Evolutionary conservation across 1,140 invertebrate genomes (phyloP), one percentile per base, ranked within the genome.

Genomic region (Aphelenchoides avenae): DNA sequence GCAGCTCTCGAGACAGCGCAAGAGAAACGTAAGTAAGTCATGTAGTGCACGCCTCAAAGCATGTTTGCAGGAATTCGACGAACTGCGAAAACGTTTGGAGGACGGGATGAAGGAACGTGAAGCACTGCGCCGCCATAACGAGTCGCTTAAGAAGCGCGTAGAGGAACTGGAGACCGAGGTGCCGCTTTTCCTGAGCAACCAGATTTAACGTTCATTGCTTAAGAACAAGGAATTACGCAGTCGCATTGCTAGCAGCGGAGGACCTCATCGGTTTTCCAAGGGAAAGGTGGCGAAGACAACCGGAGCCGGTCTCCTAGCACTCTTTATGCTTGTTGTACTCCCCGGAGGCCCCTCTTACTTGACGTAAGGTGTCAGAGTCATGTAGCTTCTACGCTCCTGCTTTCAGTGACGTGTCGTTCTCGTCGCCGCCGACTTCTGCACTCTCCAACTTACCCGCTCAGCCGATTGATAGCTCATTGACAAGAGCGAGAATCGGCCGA

Each of bases 141-240:
- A 55, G 9, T 54, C 29, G 18, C 27, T 55, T n/a, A 58, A 53
- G 40, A 55, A 57, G 52, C 44, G 52, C 24, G 18, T 55, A 18
- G 9, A 24, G 9, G 11, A 7, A 13, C 27, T 55, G 9, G 52
- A 55, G 27, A 52, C 15, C 11, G 52, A 58, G 52, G 52, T 55
- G 15, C 3, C 5, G 4, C 26, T n/a, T n/a, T 20, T 46, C 43
- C 27, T 24, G 5, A 36, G n/a, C 43, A 11, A 24, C 26, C n/a
- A 36, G 3, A 3, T 15, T 30, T 18, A 36, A 46, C 13, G 3
- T 18, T n/a, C 43, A n/a, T 13, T 5, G n/a, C 43, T 3, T 30
- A 46, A 46, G 34, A 46, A 13, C 15, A 41, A 41, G 39, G 20
- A 41, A 46, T 30, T n/a, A n/a, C n/a, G n/a, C n/a, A n/a, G n/a